These are phyloP conservation scores for Nothocercus julius DNA, from an alignment of 2,113 vertebrate genomes.

Conservation along the genomic window DNA sequence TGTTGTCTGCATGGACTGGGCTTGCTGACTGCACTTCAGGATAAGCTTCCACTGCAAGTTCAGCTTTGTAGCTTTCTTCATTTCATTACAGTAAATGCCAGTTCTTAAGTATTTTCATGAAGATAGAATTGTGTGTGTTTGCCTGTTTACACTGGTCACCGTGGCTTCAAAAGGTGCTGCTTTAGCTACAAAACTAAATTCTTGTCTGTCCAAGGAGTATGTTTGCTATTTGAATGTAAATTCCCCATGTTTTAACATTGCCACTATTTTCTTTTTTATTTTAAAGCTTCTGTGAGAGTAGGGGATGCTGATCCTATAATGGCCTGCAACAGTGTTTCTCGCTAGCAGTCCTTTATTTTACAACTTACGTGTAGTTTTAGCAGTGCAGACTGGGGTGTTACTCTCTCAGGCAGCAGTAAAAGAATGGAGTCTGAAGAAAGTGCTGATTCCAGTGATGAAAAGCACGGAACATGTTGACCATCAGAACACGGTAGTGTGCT, in stretches of 20 bases:
- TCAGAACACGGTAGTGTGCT: background rate
- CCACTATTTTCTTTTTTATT: background rate
- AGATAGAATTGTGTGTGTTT: background rate
- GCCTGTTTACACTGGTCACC: background rate
- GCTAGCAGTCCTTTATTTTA: background rate
- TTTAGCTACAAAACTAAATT: background rate
- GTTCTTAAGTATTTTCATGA: background rate
- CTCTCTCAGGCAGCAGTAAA: background rate
- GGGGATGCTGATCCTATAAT: background rate
- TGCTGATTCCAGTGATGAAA: background rate
- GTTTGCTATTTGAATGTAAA: background rate
- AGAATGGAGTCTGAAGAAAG: background rate
- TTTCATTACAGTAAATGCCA: background rate
- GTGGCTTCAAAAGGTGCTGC: background rate
- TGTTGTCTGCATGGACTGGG: background rate
- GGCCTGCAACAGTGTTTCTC: background rate
- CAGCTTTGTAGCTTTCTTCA: background rate
- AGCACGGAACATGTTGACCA: background rate
- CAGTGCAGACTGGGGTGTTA: background rate
- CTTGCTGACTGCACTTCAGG: background rate
- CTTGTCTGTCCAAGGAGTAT: background rate
- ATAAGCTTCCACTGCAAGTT: background rate
- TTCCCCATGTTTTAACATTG: background rate
- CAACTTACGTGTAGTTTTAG: fast-evolving
- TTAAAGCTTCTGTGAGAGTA: background rate